phyloP scores from a whole-genome alignment of 35 echinoderm and acorn worm species.

The Eucidaris tribuloides region DNA sequence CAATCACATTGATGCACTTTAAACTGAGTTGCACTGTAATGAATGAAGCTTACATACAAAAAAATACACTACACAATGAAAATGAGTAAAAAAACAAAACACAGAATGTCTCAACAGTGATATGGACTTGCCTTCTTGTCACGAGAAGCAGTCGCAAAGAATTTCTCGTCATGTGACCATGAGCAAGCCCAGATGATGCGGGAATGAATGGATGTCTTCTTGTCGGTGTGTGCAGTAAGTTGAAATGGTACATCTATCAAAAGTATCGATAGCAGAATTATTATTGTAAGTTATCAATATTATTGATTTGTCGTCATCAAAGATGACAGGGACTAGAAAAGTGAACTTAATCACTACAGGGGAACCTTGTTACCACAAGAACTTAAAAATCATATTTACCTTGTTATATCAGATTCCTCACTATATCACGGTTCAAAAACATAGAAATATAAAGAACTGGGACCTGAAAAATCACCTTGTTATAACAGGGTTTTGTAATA shows the following conservation, averaged over 20 bases:
- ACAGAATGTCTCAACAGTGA: neutral
- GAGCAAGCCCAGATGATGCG: conserved; percentile 94
- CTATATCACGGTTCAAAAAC: too few species aligned
- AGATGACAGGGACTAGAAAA: too few species aligned
- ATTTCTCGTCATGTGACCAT: conserved; percentile 93
- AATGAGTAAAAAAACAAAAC: neutral
- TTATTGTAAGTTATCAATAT: neutral
- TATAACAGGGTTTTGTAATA: too few species aligned
- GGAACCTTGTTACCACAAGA: too few species aligned
- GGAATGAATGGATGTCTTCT: conserved; percentile 76
- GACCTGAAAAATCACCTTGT: too few species aligned
- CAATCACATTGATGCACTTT: neutral
- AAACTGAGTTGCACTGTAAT: neutral
- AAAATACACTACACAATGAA: neutral
- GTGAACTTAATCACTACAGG: too few species aligned
- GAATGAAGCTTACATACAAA: neutral
- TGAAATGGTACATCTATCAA: conserved; percentile 41
- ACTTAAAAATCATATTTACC: too few species aligned
- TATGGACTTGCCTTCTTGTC: conserved; percentile 82
- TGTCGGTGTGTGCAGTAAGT: conserved; percentile 78
- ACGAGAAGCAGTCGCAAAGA: conserved; percentile 87
- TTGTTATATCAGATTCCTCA: too few species aligned
- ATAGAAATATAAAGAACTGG: too few species aligned
- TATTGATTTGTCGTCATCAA: too few species aligned
- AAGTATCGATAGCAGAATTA: neutral